Percentiles rank a stretch among this genome's conserved stretches.
These are phyloP conservation scores for Symphodus melops DNA, from an alignment of 2,113 vertebrate species.

Conservation along the genomic window DNA sequence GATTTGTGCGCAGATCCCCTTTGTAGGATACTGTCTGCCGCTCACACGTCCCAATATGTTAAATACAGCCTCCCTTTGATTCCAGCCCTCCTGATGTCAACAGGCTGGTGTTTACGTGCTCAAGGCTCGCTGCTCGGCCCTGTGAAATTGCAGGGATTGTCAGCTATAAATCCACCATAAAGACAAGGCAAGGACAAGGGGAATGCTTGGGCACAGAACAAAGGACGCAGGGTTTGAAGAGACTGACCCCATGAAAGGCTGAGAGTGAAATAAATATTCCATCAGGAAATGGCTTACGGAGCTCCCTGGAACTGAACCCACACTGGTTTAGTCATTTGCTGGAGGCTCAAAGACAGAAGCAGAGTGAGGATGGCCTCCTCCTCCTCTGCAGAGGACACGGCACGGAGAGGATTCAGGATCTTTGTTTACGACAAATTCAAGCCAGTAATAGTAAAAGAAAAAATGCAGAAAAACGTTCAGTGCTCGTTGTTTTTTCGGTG, in stretches of 20 bases:
- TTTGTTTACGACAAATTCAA: conserved; percentile 56
- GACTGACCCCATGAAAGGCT: conserved; percentile 64
- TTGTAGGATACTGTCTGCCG: background rate
- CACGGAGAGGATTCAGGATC: conserved; percentile 35
- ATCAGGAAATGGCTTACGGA: conserved; percentile 78
- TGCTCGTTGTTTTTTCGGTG: conserved; percentile 38
- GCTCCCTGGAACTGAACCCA: conserved; percentile 62
- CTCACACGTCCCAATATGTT: conserved; percentile 1
- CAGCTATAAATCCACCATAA: conserved; percentile 29
- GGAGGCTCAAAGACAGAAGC: conserved; percentile 46
- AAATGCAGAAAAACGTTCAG: conserved; percentile 43
- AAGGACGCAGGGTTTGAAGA: conserved; percentile 22
- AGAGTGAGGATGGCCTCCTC: conserved; percentile 43
- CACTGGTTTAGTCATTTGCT: conserved; percentile 72
- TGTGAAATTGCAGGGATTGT: conserved; percentile 24
- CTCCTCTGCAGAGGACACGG: conserved; percentile 20
- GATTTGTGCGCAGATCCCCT: background rate
- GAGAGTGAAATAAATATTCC: conserved; percentile 73
- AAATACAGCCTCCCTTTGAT: conserved; percentile 7
- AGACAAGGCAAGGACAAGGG: conserved; percentile 31
- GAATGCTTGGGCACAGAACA: conserved; percentile 43
- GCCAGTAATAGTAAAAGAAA: conserved; percentile 51
- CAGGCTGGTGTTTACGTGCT: conserved; percentile 12
- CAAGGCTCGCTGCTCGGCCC: background rate
- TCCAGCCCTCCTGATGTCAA: conserved; percentile 24